phyloP scores from a whole-genome alignment of 2,113 vertebrate genomes.

The western clawed frog (Xenopus tropicalis) region UCB_Xtro_10.0 CM004445.2:100294001-100294500 shows the following conservation, averaged over 20 bases:
- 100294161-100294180: slow-evolving; percentile 8
- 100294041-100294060: no score
- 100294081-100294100: no score
- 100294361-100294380: slow-evolving; percentile 43
- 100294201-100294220: background rate
- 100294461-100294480: slow-evolving; percentile 52
- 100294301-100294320: slow-evolving; percentile 19
- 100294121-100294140: background rate
- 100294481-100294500: slow-evolving; percentile 51
- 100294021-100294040: no score
- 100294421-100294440: slow-evolving; percentile 55
- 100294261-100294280: slow-evolving; percentile 8
- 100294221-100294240: slow-evolving; percentile 31
- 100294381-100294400: slow-evolving; percentile 32
- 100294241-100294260: background rate
- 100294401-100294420: slow-evolving; percentile 40
- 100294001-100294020: no score
- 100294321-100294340: slow-evolving; percentile 36
- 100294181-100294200: background rate
- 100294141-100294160: slow-evolving; percentile 4
- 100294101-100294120: no score
- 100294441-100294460: slow-evolving; percentile 49
- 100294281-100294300: background rate
- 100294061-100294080: no score
- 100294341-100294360: slow-evolving; percentile 37